Conservation (phyloP, 1,140 invertebrate genomes). For the Diorhabda elongata region DNA sequence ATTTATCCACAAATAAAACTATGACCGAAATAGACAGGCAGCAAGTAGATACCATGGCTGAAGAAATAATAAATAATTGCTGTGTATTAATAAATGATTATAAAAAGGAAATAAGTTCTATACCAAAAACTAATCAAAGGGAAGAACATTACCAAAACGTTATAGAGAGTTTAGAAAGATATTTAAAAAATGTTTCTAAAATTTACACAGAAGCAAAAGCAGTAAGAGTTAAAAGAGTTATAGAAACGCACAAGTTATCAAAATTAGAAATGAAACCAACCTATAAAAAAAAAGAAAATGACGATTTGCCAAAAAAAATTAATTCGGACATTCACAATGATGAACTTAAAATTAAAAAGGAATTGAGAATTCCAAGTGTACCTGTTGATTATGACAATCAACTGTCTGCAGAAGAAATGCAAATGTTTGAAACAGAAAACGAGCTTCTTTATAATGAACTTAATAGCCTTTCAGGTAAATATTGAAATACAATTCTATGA, state of each 20-base stretch:
- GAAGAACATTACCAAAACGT: constrained; percentile 73
- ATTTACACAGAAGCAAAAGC: constrained; percentile 86
- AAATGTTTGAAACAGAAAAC: constrained; percentile 87
- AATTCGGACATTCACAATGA: neutral
- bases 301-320: constrained; percentile 7
- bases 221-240: constrained; percentile 74
- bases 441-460: constrained; percentile 78
- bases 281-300: constrained; percentile 16
- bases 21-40: constrained; percentile 80
- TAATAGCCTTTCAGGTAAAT: constrained; percentile 58
- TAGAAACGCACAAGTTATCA: constrained; percentile 77
- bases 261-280: constrained; percentile 54
- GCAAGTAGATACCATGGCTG: constrained; percentile 77
- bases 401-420: constrained; percentile 80
- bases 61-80: constrained; percentile 79
- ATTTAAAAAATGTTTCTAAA: constrained; percentile 80
- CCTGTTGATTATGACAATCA: constrained; percentile 55
- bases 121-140: constrained; percentile 49
- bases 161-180: constrained; percentile 69
- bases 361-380: constrained; percentile 6
- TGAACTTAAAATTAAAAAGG: neutral
- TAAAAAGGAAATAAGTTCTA: constrained; percentile 55
- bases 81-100: constrained; percentile 71
- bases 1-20: constrained; percentile 57
- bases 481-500: constrained; percentile 41